Base-by-base conservation (phyloP, 2,888 invertebrate genomes). In the Idaea straminata region DNA sequence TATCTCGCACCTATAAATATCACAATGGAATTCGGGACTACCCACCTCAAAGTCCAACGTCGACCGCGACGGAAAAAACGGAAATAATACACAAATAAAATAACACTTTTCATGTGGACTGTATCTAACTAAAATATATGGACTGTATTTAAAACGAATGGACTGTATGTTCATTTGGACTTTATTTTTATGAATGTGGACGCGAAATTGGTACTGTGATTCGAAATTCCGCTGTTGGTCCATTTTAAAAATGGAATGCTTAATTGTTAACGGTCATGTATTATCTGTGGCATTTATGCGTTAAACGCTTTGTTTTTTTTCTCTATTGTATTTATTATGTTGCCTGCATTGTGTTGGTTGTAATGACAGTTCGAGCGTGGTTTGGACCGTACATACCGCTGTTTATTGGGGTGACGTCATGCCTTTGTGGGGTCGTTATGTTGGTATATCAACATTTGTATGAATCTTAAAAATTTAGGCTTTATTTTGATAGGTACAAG, bases 401-500 rank as follows among this genome's bases (percentile, higher is more conserved):
- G 90, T 95, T 97, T 95, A 95, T 97, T 93, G 97, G 97, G 90
- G 95, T 97, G 88, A 97, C 97, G 85, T 97, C 97, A 87, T 97
- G 97, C 94, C 94, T 97, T 91, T 97, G 97, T 96, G 97, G 97
- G 87, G 89, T 93, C 60, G 92, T 92, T n/a, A 86, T 93, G 67
- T 84, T 92, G 64, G 86, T 92, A 4, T 93, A 92, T 69, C 91
- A 92, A 77, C 88, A 92, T 66, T 77, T 91, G 68, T 88, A 89
- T 73, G 84, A 86, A 71, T 89, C 47, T 63, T 65, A 73, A 77
- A 77, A 25, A 10, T 34, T 0, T 59, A 59, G 59, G 13, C 58
- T 58, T 58, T 58, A 47, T 15, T 58, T 58, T 15, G 15, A 58
- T 15, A 73, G 67, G 70, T 16, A 15, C 47, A 10, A 10, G 13